Evolutionary conservation across 1,140 invertebrate genomes (phyloP).

Genomic region (Pseudomyrmex pallidus): DNA sequence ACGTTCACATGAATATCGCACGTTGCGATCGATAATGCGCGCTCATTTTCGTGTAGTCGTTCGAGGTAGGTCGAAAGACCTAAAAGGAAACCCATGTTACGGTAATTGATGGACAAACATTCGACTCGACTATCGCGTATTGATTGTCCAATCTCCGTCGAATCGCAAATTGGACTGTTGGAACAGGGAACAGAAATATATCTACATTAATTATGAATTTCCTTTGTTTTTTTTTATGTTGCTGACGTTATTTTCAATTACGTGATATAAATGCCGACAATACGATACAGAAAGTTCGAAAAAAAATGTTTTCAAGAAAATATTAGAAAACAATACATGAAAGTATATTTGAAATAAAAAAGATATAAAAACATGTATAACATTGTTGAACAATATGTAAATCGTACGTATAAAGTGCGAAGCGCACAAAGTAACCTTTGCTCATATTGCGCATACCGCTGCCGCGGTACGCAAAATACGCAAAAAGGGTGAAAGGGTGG

Average conservation of each 20-base stretch:
- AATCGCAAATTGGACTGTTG: conserved; percentile 21
- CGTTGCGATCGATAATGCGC: conserved; percentile 60
- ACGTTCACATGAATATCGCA: conserved; percentile 53
- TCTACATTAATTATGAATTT: conserved; percentile 1
- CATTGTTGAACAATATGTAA: too few species aligned
- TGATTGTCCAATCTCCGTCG: conserved; percentile 11
- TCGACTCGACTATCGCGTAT: conserved; percentile 10
- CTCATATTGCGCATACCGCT: neutral
- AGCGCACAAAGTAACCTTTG: neutral
- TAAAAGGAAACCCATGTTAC: conserved; percentile 39
- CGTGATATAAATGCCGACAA: neutral
- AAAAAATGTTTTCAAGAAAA: too few species aligned
- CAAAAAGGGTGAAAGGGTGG: conserved; percentile 1
- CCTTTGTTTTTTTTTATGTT: too few species aligned
- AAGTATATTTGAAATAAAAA: neutral
- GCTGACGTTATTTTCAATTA: neutral
- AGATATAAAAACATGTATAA: neutral
- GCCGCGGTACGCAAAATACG: conserved; percentile 1
- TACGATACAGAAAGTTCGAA: too few species aligned
- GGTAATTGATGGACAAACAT: conserved; percentile 42
- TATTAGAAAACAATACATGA: too few species aligned
- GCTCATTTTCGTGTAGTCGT: conserved; percentile 42
- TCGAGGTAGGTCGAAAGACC: conserved; percentile 24
- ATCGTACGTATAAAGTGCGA: too few species aligned
- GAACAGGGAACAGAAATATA: neutral